Conservation (phyloP, 2,888 invertebrate species). For the Hydropsyche betteni region DNA sequence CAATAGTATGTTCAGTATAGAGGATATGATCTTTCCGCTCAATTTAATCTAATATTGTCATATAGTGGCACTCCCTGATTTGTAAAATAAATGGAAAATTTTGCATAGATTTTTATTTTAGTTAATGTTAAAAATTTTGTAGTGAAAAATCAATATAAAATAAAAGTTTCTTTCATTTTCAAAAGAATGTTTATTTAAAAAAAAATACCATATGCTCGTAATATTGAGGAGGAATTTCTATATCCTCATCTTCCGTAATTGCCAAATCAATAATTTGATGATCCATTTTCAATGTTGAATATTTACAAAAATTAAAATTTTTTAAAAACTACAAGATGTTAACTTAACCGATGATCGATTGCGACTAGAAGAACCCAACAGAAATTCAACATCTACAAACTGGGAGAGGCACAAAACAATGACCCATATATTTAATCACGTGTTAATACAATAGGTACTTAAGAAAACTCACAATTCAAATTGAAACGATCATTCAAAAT, state of each 20-base stretch:
- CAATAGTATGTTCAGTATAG: slow-evolving; percentile 41
- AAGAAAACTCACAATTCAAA: background rate
- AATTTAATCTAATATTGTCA: slow-evolving; percentile 52
- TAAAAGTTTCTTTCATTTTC: background rate
- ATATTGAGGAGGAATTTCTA: slow-evolving; percentile 50
- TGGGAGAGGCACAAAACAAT: slow-evolving; percentile 28
- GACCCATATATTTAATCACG: slow-evolving; percentile 38
- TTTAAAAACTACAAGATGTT: background rate
- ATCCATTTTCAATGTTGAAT: background rate
- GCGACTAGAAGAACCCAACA: background rate
- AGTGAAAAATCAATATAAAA: background rate
- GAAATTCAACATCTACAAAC: slow-evolving; percentile 18
- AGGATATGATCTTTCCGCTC: slow-evolving; percentile 61
- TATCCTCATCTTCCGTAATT: slow-evolving; percentile 30
- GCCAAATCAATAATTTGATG: slow-evolving; percentile 27
- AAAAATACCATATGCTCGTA: slow-evolving; percentile 45
- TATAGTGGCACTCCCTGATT: slow-evolving; percentile 16
- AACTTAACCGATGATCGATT: background rate
- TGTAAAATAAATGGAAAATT: slow-evolving; percentile 33
- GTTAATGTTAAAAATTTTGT: background rate
- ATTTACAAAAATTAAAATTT: background rate
- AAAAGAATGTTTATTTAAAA: too few relatives aligned
- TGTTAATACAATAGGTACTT: slow-evolving; percentile 39
- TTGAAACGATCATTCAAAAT: too few relatives aligned
- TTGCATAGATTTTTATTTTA: background rate